Evolutionary conservation across 2,888 invertebrate genomes (phyloP).

Genomic region (Leucophenga montana): DNA sequence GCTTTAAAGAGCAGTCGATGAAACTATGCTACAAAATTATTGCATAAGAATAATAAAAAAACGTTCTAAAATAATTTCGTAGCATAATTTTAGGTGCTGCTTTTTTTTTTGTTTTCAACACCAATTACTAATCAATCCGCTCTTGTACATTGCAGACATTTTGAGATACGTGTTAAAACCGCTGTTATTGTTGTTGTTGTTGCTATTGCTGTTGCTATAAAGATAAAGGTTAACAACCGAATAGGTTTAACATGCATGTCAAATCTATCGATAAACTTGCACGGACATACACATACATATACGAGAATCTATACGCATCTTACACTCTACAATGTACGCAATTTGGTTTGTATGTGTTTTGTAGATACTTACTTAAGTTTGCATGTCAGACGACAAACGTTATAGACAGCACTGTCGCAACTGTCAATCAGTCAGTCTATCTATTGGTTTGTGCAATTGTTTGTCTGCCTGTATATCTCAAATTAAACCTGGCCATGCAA

Average conservation of each 20-base stretch:
- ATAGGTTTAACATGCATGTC: constrained; percentile 19
- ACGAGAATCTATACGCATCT: too few species aligned
- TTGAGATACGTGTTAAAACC: constrained; percentile 53
- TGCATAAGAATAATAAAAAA: too few species aligned
- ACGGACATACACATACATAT: too few species aligned
- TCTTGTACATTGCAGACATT: constrained; percentile 38
- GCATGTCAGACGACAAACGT: not conserved
- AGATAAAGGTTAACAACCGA: constrained; percentile 33
- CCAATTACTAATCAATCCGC: too few species aligned
- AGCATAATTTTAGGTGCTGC: too few species aligned
- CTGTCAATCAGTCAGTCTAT: not conserved
- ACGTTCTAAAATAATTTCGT: too few species aligned
- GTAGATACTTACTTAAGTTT: not conserved
- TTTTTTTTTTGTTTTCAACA: too few species aligned
- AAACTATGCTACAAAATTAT: too few species aligned
- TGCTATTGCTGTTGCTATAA: constrained; percentile 11
- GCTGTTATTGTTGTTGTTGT: constrained; percentile 33
- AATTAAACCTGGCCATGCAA: not conserved
- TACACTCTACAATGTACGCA: not conserved
- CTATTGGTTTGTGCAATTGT: not conserved
- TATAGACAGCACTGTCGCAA: too few species aligned
- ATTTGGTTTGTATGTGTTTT: not conserved
- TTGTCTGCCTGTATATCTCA: not conserved
- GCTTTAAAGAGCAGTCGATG: too few species aligned
- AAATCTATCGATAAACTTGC: constrained; percentile 15